Conservation (phyloP, 2,113 vertebrate genomes). For the Antechinus flavipes region DNA sequence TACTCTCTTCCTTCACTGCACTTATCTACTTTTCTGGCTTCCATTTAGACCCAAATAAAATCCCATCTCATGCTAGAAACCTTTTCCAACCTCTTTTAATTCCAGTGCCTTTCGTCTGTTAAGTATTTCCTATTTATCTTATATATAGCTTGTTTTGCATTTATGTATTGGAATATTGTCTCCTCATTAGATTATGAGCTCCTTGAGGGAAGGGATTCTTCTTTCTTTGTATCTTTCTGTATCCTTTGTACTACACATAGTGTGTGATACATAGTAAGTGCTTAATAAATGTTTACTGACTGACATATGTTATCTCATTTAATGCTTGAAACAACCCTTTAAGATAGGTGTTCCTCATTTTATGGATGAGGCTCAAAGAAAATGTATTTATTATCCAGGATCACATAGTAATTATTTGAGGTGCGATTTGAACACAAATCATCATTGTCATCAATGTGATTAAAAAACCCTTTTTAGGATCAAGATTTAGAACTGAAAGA, state of each 20-base stretch:
- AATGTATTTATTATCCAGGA: not conserved
- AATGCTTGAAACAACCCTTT: too few relatives aligned
- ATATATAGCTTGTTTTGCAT: too few relatives aligned
- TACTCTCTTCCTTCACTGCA: not conserved
- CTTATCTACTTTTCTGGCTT: not conserved
- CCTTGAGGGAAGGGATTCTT: not conserved
- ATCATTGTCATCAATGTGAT: too few relatives aligned
- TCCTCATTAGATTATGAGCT: not conserved
- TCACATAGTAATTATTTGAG: not conserved
- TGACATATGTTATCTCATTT: too few relatives aligned
- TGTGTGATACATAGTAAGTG: too few relatives aligned
- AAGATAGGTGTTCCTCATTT: too few relatives aligned
- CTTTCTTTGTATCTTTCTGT: not conserved
- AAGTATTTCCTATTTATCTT: too few relatives aligned
- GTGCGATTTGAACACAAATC: not conserved
- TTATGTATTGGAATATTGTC: not conserved
- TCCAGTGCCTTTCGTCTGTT: too few relatives aligned
- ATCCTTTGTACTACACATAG: not conserved
- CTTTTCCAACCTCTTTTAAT: not conserved
- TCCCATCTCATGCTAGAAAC: not conserved
- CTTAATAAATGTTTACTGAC: too few relatives aligned
- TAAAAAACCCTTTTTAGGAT: too few relatives aligned
- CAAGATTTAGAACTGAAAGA: too few relatives aligned
- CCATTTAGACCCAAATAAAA: not conserved
- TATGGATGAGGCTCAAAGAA: too few relatives aligned